These are phyloP conservation scores for Melinopterus prodromus DNA, from an alignment of 2,888 invertebrate species.

Conservation along the genomic window DNA sequence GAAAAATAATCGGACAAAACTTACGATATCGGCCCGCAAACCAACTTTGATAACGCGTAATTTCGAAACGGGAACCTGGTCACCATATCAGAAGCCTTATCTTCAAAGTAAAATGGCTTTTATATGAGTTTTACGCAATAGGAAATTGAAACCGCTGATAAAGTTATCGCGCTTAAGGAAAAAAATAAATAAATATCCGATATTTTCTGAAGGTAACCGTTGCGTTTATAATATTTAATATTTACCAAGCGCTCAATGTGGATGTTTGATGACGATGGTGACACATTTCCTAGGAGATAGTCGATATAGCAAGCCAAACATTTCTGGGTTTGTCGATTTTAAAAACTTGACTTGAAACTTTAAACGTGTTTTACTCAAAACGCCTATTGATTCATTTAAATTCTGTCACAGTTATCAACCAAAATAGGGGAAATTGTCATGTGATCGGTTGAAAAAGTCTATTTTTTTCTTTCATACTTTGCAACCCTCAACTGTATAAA, in stretches of 20 bases:
- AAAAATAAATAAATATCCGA: neutral
- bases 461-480: no score
- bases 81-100: neutral
- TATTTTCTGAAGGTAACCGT: neutral
- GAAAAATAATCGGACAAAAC: neutral
- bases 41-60: neutral
- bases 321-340: no score
- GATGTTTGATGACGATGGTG: neutral
- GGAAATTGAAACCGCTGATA: neutral
- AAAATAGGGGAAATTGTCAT: no score
- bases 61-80: neutral
- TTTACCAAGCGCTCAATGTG: neutral
- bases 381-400: no score
- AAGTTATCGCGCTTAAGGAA: neutral
- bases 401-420: no score
- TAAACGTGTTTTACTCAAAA: no score
- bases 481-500: no score
- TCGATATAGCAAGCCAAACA: neutral
- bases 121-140: neutral
- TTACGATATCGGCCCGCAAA: neutral
- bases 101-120: neutral
- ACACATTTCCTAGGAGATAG: neutral
- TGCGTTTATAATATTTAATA: neutral
- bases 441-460: no score
- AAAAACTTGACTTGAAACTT: no score